These are phyloP conservation scores for Myocastor coypus DNA, from an alignment of 2,113 vertebrate species.

Conservation along the genomic window DNA sequence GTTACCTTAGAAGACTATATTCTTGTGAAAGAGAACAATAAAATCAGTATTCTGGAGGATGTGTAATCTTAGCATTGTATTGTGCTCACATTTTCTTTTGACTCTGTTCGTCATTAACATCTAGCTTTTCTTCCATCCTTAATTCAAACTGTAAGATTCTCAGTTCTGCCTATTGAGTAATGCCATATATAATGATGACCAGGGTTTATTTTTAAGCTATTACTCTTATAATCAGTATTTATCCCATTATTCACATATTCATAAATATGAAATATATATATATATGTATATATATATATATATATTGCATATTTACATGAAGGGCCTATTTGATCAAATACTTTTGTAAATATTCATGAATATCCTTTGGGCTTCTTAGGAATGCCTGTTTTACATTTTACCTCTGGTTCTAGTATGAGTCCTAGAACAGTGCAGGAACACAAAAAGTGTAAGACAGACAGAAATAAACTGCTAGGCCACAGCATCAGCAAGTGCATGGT, in stretches of 20 bases:
- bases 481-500: not conserved
- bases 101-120: not conserved
- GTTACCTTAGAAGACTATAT: not conserved
- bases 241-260: not conserved
- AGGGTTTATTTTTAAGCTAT: not conserved
- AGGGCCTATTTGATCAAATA: not conserved
- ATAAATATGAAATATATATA: not conserved
- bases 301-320: not conserved
- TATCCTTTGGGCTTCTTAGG: not conserved
- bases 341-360: not conserved
- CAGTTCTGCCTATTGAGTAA: not conserved
- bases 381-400: not conserved
- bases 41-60: not conserved
- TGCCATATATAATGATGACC: not conserved
- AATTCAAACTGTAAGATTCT: not conserved
- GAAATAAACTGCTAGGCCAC: not conserved
- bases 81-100: conserved; percentile 12
- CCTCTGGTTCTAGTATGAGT: not conserved
- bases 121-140: not conserved
- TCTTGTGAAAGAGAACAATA: not conserved
- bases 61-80: not conserved
- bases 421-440: not conserved
- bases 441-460: conserved; percentile 21
- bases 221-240: not conserved
- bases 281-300: no score